A percentile compares a stretch with the other conserved stretches of the same genome.
Conservation (phyloP, 2,113 vertebrate species). For the Psittacara wagleri region DNA sequence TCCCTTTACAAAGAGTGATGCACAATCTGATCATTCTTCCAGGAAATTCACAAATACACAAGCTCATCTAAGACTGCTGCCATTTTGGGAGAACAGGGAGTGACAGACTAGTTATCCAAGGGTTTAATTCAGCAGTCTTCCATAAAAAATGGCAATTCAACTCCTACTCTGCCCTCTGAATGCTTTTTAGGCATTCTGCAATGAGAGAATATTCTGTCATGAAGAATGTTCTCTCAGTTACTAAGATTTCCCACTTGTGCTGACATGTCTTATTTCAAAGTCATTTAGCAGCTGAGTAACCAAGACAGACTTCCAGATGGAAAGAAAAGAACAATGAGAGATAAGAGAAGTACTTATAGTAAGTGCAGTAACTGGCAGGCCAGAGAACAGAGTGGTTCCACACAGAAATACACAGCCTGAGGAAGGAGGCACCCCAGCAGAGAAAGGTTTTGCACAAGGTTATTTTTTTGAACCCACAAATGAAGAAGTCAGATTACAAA, state of each 20-base stretch:
- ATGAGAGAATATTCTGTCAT: background rate
- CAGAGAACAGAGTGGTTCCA: background rate
- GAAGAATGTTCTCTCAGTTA: background rate
- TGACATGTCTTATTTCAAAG: background rate
- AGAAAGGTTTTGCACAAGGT: background rate
- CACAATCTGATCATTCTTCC: background rate
- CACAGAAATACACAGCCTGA: background rate
- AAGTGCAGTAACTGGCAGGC: background rate
- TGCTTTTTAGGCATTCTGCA: background rate
- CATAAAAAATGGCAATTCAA: background rate
- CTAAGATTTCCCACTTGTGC: background rate
- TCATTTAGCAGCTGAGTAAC: background rate
- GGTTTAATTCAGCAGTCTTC: background rate
- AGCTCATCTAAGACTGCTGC: background rate
- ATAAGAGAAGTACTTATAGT: background rate
- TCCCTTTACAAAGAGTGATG: background rate
- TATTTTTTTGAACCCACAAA: background rate
- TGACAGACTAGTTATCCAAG: background rate
- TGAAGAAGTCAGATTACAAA: background rate
- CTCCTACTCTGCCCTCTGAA: background rate
- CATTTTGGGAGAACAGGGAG: background rate
- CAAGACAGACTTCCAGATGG: background rate
- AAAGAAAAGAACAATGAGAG: background rate
- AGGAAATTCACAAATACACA: background rate
- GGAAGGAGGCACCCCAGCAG: background rate